Conservation (phyloP, 2,113 vertebrate species). For the Macquaria australasica region DNA sequence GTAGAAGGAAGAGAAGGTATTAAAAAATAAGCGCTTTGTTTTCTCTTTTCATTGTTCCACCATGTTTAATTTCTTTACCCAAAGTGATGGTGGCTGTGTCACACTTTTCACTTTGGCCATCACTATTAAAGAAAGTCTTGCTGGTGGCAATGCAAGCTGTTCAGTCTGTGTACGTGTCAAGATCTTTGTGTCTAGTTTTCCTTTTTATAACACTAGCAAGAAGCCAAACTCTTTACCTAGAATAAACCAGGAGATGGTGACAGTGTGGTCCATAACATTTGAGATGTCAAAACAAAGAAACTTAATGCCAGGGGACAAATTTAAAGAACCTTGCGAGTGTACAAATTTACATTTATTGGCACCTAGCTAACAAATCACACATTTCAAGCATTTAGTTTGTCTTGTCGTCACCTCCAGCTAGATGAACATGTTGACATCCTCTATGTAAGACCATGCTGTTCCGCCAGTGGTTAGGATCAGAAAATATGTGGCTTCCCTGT, state of each 20-base stretch:
- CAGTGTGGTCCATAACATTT: background rate
- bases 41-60: conserved; percentile 71
- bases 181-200: background rate
- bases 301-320: background rate
- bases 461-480: background rate
- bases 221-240: background rate
- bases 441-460: background rate
- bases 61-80: conserved; percentile 68
- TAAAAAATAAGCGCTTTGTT: conserved; percentile 67
- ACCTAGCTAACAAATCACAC: background rate
- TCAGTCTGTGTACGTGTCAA: conserved; percentile 20
- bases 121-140: conserved; percentile 82
- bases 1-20: conserved; percentile 66
- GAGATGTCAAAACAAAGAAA: background rate
- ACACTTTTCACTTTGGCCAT: conserved; percentile 72
- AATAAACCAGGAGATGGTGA: background rate
- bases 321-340: background rate
- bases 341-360: too few relatives aligned
- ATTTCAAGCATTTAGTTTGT: background rate
- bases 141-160: conserved; percentile 71
- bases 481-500: background rate
- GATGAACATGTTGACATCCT: background rate
- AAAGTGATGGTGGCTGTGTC: conserved; percentile 66
- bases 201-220: background rate
- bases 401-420: background rate